Conservation (phyloP, 1,140 invertebrate species). For the Drosophila ananassae region DNA sequence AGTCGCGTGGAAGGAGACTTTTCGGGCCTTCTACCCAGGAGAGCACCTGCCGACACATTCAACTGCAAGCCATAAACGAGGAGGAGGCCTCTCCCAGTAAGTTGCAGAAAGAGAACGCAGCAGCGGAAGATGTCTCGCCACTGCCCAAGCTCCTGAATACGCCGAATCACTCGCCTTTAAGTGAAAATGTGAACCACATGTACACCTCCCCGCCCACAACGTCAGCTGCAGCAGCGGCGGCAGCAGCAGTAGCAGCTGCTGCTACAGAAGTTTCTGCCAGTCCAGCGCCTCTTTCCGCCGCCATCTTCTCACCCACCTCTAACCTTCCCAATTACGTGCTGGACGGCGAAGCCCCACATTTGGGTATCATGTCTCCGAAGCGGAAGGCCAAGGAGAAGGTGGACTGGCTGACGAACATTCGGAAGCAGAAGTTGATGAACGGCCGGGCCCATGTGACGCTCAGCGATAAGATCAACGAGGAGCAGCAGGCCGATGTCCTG, state of each 20-base stretch:
- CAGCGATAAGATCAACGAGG: conserved; percentile 69
- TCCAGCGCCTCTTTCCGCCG: conserved; percentile 28
- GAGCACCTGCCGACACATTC: conserved; percentile 29
- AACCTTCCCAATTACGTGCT: conserved; percentile 91
- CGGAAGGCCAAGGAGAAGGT: conserved; percentile 87
- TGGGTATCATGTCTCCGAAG: conserved; percentile 88
- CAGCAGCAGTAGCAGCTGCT: conserved; percentile 18
- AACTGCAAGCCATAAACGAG: conserved; percentile 55
- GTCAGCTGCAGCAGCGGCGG: conserved; percentile 41
- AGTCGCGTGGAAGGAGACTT: conserved; percentile 73
- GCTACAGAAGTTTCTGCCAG: conserved; percentile 1
- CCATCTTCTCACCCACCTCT: conserved; percentile 87
- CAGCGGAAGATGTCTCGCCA: conserved; percentile 36
- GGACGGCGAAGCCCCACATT: conserved; percentile 90
- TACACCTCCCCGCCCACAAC: conserved; percentile 70
- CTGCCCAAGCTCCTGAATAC: conserved; percentile 29
- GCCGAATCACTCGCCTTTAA: conserved; percentile 60
- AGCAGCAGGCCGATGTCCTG: conserved; percentile 47
- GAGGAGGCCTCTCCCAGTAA: conserved; percentile 48
- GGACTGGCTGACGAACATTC: conserved; percentile 90
- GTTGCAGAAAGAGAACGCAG: conserved; percentile 64
- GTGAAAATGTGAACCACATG: conserved; percentile 63
- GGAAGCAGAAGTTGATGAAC: conserved; percentile 85
- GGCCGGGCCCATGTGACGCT: conserved; percentile 58
- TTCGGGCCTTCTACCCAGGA: conserved; percentile 59